Evolutionary conservation across 64 coral and sea anemone genomes (phyloP).

Genomic region (Pocillopora damicornis): DNA sequence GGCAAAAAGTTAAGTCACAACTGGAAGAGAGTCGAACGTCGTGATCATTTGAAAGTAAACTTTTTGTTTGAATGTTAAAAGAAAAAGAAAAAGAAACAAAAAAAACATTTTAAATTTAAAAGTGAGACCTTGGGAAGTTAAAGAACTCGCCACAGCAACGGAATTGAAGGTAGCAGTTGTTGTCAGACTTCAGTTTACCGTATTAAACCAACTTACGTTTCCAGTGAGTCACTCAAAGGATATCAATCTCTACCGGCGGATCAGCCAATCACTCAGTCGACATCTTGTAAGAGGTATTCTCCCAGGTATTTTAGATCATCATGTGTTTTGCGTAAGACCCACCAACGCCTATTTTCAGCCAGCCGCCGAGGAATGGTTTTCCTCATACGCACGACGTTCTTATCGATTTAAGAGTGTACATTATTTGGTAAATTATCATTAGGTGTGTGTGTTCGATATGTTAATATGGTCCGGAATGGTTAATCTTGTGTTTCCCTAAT

Average conservation of each 20-base stretch:
- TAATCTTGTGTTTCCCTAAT: too few relatives aligned
- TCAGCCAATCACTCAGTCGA: conserved; percentile 21
- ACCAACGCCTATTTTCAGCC: neutral
- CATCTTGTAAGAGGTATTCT: conserved; percentile 44
- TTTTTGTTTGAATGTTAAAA: neutral
- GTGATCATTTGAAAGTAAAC: neutral
- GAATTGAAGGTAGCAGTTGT: conserved; percentile 39
- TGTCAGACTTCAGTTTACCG: conserved; percentile 20
- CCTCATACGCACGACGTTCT: neutral
- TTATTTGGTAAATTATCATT: neutral
- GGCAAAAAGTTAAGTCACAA: neutral
- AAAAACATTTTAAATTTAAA: neutral
- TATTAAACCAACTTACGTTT: conserved; percentile 27
- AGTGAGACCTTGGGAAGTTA: neutral
- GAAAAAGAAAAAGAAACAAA: neutral
- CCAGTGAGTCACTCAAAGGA: conserved; percentile 41
- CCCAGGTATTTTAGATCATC: conserved; percentile 45
- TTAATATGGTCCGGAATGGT: neutral
- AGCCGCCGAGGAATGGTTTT: neutral
- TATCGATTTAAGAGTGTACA: neutral
- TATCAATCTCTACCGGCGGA: conserved; percentile 33
- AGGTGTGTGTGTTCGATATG: neutral
- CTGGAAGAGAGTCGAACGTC: neutral
- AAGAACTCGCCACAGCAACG: neutral
- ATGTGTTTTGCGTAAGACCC: conserved; percentile 22